phyloP scores from a whole-genome alignment of 1,140 invertebrate genomes.

The Parasteatoda tepidariorum region DNA sequence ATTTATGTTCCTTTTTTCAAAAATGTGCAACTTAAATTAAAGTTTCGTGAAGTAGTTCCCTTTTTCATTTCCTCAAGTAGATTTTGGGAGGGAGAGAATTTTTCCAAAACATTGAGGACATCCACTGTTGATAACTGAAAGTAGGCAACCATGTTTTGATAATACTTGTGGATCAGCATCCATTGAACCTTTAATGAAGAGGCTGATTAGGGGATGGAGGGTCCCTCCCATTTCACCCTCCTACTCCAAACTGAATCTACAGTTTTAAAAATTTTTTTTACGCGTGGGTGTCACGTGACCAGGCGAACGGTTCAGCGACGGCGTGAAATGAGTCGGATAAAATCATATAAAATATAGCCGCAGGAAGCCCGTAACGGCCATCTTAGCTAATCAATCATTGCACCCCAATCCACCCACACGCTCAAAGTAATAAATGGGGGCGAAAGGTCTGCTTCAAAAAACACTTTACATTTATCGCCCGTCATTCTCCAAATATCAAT shows the following conservation, averaged over 20 bases:
- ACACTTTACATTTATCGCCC: not conserved
- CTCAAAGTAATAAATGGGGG: not conserved
- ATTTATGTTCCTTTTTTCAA: too few relatives aligned
- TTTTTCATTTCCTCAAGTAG: too few relatives aligned
- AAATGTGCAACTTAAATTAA: too few relatives aligned
- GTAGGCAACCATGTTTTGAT: too few relatives aligned
- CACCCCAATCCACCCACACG: not conserved
- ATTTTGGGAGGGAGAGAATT: too few relatives aligned
- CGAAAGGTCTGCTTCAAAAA: not conserved
- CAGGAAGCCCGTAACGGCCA: constrained; percentile 34
- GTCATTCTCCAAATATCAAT: too few relatives aligned
- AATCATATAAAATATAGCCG: constrained; percentile 54
- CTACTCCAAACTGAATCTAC: constrained; percentile 2
- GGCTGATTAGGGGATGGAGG: constrained; percentile 28
- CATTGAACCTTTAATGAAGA: constrained; percentile 43
- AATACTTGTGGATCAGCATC: too few relatives aligned
- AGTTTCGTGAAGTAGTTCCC: too few relatives aligned
- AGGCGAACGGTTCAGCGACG: constrained; percentile 42
- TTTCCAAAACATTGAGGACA: too few relatives aligned
- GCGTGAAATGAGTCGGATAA: constrained; percentile 53
- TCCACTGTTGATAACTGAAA: too few relatives aligned
- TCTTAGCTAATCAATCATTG: constrained; percentile 41
- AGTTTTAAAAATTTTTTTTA: not conserved
- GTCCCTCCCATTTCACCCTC: not conserved
- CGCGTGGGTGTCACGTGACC: constrained; percentile 44